Percentiles rank a stretch among this genome's conserved stretches.
phyloP scores from a whole-genome alignment of 2,797 vertebrate genomes.

The Odontamblyopus rebecca region DNA sequence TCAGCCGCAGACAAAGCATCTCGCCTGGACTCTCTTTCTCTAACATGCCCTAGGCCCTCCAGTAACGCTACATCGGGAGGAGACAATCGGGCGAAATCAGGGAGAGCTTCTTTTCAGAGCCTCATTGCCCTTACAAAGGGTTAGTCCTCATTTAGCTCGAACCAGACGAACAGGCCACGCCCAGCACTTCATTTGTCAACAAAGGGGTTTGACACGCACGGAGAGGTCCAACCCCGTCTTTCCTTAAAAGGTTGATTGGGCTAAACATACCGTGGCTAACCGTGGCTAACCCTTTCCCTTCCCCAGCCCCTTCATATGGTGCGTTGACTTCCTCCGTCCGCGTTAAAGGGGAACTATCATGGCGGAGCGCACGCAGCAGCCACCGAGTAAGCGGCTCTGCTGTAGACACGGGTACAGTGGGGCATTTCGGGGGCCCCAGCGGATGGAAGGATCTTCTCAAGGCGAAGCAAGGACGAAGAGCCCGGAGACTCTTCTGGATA shows the following conservation, averaged over 20 bases:
- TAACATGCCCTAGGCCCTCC: background rate
- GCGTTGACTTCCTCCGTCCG: slow-evolving; percentile 88
- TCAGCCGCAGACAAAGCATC: slow-evolving; percentile 31
- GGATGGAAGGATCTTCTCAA: slow-evolving; percentile 68
- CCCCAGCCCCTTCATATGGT: slow-evolving; percentile 85
- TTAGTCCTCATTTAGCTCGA: slow-evolving; percentile 52
- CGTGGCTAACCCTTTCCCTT: slow-evolving; percentile 55
- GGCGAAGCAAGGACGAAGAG: slow-evolving; percentile 83
- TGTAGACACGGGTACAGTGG: slow-evolving; percentile 87
- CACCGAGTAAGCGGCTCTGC: slow-evolving; percentile 93
- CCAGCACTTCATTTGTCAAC: slow-evolving; percentile 72
- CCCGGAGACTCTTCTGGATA: slow-evolving; percentile 92
- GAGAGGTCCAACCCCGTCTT: slow-evolving; percentile 57
- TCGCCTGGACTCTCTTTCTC: slow-evolving; percentile 11
- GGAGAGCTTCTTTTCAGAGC: background rate
- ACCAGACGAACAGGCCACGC: slow-evolving; percentile 55
- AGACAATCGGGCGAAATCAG: background rate
- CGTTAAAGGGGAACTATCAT: slow-evolving; percentile 92
- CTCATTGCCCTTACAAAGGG: slow-evolving; percentile 47
- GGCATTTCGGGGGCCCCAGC: slow-evolving; percentile 78
- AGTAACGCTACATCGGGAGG: slow-evolving; percentile 9
- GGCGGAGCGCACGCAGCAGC: slow-evolving; percentile 96
- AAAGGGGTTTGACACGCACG: slow-evolving; percentile 72
- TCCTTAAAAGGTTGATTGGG: slow-evolving; percentile 73
- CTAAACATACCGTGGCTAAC: slow-evolving; percentile 57